Evolutionary conservation across 2,888 invertebrate genomes (phyloP), one percentile per base, ranked within the genome.

Genomic region (Holacanthella duospinosa): DNA sequence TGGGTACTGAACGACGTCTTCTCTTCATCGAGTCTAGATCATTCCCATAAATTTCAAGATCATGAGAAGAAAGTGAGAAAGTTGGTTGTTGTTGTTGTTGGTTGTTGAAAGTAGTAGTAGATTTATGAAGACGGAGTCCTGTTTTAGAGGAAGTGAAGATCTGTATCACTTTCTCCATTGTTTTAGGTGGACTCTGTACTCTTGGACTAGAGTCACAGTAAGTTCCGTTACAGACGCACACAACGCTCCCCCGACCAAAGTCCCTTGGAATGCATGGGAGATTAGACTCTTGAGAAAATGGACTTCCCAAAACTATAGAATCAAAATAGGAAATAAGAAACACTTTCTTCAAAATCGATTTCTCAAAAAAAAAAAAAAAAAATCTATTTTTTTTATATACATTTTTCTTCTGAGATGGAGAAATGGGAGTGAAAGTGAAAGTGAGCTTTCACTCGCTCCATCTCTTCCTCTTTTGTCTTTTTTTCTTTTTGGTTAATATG

Each of bases 71-170:
- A 24, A 54, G 54, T 54, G 6, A 12, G 12, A 21, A 21, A 12
- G 12, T 12, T 12, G 54, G 9, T n/a, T 54, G 54, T 12, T 6
- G 25, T n/a, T 28, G 53, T 57, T 43, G 43, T 1, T 57, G 60
- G 59, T 62, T 67, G 66, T 66, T 70, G 66, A 71, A 71, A 55
- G 66, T 65, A 59, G 58, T 61, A 64, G 60, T 63, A 62, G 71
- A 70, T 70, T 71, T 71, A 69, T 70, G 68, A 64, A 71, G 64
- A 64, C 71, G 68, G 60, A 66, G 67, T 43, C 71, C 69, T 59
- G 61, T 64, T 66, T 71, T 70, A 43, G 68, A 67, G 44, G 69
- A 69, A 55, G 70, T 71, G 68, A 66, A 70, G 67, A 71, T 65
- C 62, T 70, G 69, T 58, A 70, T 67, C 59, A 60, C 60, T 58